A percentile compares a stretch with the other conserved stretches of the same genome.
Evolutionary conservation across 2,113 vertebrate genomes (phyloP).

Genomic region (Nyctereutes procyonoides): DNA sequence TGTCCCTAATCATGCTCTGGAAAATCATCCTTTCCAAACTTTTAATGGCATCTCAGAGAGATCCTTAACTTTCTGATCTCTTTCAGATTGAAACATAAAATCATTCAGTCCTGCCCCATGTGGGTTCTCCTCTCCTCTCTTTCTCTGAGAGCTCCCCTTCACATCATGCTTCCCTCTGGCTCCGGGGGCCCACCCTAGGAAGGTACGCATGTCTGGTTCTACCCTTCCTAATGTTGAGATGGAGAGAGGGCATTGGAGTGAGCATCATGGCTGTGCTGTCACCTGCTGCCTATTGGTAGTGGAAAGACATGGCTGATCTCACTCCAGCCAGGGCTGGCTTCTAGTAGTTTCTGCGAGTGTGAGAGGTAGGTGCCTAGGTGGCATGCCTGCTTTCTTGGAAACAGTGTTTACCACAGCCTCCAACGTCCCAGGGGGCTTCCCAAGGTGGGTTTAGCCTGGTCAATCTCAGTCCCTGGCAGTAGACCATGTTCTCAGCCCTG

Average conservation of each 20-base stretch:
- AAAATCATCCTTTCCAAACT: neutral
- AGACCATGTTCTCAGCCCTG: neutral
- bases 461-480: neutral
- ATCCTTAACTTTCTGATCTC: neutral
- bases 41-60: neutral
- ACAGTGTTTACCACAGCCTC: neutral
- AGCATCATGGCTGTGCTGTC: neutral
- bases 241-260: neutral
- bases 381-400: neutral
- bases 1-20: neutral
- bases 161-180: neutral
- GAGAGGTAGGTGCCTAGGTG: too few relatives aligned
- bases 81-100: neutral
- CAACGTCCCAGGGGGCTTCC: neutral
- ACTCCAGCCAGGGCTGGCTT: neutral
- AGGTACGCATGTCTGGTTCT: neutral
- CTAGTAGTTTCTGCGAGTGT: neutral
- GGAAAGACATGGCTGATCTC: neutral
- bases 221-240: neutral
- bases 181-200: too few relatives aligned
- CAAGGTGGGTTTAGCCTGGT: neutral
- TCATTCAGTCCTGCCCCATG: neutral
- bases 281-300: neutral
- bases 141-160: neutral
- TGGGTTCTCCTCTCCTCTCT: neutral